Conservation (phyloP, 2,797 vertebrate genomes). For the Euphonia xanthogaster region DNA sequence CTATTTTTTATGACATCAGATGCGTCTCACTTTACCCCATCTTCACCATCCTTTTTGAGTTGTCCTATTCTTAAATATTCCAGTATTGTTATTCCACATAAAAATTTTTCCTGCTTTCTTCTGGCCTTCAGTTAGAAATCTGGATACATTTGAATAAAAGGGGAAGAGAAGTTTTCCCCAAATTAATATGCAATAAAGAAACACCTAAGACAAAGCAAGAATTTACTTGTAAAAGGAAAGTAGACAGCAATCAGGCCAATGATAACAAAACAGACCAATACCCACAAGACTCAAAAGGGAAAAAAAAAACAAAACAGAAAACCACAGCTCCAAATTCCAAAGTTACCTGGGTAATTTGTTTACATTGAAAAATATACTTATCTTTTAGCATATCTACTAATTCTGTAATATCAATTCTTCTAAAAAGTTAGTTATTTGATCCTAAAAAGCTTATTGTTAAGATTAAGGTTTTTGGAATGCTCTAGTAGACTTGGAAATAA, state of each 20-base stretch:
- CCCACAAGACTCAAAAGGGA: background rate
- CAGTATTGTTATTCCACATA: background rate
- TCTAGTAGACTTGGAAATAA: background rate
- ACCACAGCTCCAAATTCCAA: background rate
- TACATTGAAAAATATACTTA: background rate
- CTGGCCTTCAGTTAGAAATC: background rate
- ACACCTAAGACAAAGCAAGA: background rate
- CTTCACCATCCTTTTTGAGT: background rate
- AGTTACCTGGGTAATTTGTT: background rate
- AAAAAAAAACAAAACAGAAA: rapidly evolving
- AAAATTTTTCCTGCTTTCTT: background rate
- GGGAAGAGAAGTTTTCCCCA: background rate
- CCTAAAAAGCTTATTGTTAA: background rate
- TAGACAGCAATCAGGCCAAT: background rate
- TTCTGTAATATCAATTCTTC: background rate
- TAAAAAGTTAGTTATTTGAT: background rate
- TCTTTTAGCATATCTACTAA: background rate
- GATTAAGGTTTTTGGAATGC: background rate
- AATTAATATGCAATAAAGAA: background rate
- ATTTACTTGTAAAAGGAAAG: background rate
- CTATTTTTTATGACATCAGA: background rate
- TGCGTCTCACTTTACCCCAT: background rate
- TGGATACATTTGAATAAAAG: background rate
- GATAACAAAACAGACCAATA: background rate
- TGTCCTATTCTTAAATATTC: background rate